Base-by-base conservation (phyloP, 35 echinoderm and acorn worm genomes). In the Apostichopus japonicus region DNA sequence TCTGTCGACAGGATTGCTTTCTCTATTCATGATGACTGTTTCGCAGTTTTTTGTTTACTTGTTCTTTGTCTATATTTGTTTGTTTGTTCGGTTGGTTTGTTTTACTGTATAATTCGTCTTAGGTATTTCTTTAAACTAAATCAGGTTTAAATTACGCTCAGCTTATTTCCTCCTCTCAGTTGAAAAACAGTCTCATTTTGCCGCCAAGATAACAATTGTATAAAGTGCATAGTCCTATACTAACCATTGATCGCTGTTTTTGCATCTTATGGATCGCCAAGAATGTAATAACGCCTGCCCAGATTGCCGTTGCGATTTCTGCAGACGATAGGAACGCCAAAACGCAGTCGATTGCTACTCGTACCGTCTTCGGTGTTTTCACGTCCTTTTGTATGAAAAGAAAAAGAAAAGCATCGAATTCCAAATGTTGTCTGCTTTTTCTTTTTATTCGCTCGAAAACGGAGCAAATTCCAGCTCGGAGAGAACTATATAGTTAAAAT, bases 321-420 rank as follows among this genome's bases (percentile, higher is more conserved):
- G 79, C 79, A 11, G 53, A 52, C 27, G 27, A 8, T 11, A 82
- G 79, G 44, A 82, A 82, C 54, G 53, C 79, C 54, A 82, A 11
- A 23, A 82, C 79, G 54, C 79, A 27, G 17, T 82, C 79, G 25
- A 82, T 53, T 82, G 79, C 79, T 8, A 82, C 19, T 16, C 79
- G 79, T 10, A 54, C 79, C 7, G 79, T 51, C 44, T 82, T 54
- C 13, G 79, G 44, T 5, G 44, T 9, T 44, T 51, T 23, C 24
- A 82, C 79, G 14, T 54, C 79, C 13, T 82, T 13, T 54, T 16
- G 14, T 14, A 51, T 1, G 53, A 53, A 19, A 6, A 82, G 13
- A 82, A 5, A 14, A 6, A 56, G 51, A 56, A 16, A 78, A 78
- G 8, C 19, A 33, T 33, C 27, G 27, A 33, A 1, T 33, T 1